Base-by-base conservation (phyloP, 2,113 vertebrate genomes). In the Noturus placidus region DNA sequence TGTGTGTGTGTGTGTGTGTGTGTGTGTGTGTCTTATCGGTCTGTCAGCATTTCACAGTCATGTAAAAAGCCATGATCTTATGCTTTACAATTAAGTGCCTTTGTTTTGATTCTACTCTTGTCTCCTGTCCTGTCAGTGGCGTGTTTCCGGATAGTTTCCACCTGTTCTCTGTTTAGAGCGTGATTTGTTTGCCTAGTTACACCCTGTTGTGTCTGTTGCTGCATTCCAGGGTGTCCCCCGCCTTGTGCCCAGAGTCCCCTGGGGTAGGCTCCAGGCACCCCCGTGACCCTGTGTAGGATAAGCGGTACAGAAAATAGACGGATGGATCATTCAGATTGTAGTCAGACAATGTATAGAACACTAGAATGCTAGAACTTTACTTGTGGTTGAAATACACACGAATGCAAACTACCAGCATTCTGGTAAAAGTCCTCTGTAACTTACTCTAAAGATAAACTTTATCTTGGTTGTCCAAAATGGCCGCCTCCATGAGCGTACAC, bases 11-110 rank as follows among this genome's bases (percentile, higher is more conserved):
- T 42, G 70, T 42, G 35, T 70, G 67, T 35, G 30, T 70, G 1
- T 74, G 19, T 74, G 15, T 70, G 8, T 50, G 8, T 50, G 46
- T 30, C 46, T 52, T 30, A 79, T 79, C 27, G 10, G 15, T 54
- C 27, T 79, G 54, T 79, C 76, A 20, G 56, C 70, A 59, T 85
- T 54, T 85, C 54, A 61, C 70, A 76, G 6, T 57, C 33, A 76
- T 85, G 15, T 46, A 42, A 85, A 57, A 33, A 50, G n/a, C 46
- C 17, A 67, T 30, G 63, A 5, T 27, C 35, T 30, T 1, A 14
- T 50, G 35, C 42, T 13, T 76, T 76, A 0, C 25, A n/a, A n/a
- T 67, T 19, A 35, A 7, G 30, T 6, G 67, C 35, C 70, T 13
- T 50, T 50, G 35, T 74, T 5, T 77, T 50, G 0, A 77, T 77